These are phyloP conservation scores for Rhopalosiphum nymphaeae DNA, from an alignment of 2,888 invertebrate species.

Conservation along the genomic window DNA sequence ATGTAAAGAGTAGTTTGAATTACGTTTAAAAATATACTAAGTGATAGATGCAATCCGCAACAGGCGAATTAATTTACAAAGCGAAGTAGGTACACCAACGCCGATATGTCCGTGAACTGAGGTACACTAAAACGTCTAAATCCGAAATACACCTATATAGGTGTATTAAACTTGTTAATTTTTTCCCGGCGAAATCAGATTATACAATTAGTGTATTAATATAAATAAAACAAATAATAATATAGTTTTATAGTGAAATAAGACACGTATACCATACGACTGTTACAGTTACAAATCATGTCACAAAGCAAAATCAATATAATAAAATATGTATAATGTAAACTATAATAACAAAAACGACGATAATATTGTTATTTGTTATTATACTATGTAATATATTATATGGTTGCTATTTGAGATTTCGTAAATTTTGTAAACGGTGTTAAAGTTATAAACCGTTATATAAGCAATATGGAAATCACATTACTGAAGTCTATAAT, in stretches of 20 bases:
- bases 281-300: neutral
- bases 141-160: neutral
- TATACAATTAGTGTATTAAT: neutral
- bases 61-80: neutral
- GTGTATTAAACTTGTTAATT: neutral
- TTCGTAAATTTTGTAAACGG: neutral
- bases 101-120: too few relatives aligned
- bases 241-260: neutral
- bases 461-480: neutral
- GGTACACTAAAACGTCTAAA: neutral
- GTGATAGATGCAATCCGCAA: neutral
- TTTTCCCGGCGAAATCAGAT: neutral
- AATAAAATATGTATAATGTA: neutral
- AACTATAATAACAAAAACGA: neutral
- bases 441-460: neutral
- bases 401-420: neutral
- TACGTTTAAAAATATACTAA: neutral
- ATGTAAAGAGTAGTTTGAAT: neutral
- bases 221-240: neutral
- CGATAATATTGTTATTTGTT: neutral
- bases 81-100: neutral
- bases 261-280: neutral
- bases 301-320: neutral
- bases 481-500: neutral
- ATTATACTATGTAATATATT: neutral